Conservation (phyloP, 2,797 vertebrate genomes). For the Gobionotothen gibberifrons region DNA sequence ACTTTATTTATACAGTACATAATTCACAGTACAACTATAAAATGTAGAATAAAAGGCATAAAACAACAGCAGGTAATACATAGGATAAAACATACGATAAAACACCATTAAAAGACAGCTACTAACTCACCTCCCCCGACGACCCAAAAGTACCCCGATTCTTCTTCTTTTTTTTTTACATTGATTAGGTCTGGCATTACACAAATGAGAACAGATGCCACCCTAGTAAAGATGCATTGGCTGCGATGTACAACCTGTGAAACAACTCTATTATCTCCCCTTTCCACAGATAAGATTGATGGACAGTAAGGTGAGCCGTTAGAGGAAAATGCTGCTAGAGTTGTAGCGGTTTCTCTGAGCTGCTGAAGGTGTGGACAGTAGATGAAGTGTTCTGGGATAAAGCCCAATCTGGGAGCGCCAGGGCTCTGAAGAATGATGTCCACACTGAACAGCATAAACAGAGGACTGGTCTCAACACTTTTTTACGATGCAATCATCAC, state of each 20-base stretch:
- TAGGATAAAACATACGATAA: too few species aligned
- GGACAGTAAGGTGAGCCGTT: constrained; percentile 74
- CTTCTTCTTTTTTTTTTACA: too few species aligned
- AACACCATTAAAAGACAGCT: too few species aligned
- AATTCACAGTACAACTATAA: too few species aligned
- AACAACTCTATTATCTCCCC: not conserved
- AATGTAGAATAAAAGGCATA: too few species aligned
- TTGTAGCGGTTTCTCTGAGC: constrained; percentile 27
- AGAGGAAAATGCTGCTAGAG: constrained; percentile 4
- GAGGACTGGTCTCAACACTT: not conserved
- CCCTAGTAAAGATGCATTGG: not conserved
- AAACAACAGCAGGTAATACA: too few species aligned
- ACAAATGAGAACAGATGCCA: not conserved
- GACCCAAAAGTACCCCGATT: too few species aligned
- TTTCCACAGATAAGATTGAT: constrained; percentile 75
- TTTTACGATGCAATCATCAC: constrained; percentile 40
- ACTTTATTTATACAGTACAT: too few species aligned
- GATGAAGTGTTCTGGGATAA: constrained; percentile 76
- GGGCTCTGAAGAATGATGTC: constrained; percentile 68
- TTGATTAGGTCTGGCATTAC: too few species aligned
- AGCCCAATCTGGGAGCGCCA: constrained; percentile 68
- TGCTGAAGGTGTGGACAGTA: constrained; percentile 64
- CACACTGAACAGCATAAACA: constrained; percentile 42
- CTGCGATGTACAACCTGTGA: not conserved
- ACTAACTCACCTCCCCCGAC: too few species aligned